These are phyloP conservation scores for Monarcha castaneiventris DNA, from an alignment of 2,113 vertebrate genomes.

Conservation along the genomic window DNA sequence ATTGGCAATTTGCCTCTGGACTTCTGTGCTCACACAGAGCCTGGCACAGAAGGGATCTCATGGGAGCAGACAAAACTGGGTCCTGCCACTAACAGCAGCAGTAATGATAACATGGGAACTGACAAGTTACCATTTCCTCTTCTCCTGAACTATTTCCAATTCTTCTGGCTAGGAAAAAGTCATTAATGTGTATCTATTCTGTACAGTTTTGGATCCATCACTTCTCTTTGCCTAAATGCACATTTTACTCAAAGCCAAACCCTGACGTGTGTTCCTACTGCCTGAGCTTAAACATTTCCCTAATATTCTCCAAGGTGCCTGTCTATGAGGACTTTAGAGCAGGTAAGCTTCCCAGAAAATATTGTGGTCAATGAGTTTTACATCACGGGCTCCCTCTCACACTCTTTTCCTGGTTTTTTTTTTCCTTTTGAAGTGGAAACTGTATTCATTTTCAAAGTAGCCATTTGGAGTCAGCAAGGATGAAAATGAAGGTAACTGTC, in stretches of 20 bases:
- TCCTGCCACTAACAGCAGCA: neutral
- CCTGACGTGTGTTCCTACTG: neutral
- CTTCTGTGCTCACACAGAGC: neutral
- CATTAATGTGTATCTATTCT: neutral
- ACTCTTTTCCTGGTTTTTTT: neutral
- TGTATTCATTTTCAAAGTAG: constrained; percentile 32
- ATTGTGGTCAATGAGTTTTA: neutral
- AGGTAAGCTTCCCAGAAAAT: constrained; percentile 48
- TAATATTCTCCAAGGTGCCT: constrained; percentile 10
- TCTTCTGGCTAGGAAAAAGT: neutral
- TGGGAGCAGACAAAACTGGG: neutral
- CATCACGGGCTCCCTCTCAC: neutral
- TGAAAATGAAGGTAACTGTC: constrained; percentile 42
- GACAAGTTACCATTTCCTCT: neutral
- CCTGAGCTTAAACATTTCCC: constrained; percentile 25
- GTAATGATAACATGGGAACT: neutral
- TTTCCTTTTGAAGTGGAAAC: constrained; percentile 45
- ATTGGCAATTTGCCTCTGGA: neutral
- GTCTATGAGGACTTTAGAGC: constrained; percentile 3
- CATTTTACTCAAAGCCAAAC: neutral
- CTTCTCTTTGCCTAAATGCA: neutral
- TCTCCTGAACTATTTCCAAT: neutral
- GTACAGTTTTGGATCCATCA: neutral
- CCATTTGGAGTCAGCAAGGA: neutral
- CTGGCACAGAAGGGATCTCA: neutral